Conservation (phyloP, 2,888 invertebrate genomes). For the Leucoma salicis region DNA sequence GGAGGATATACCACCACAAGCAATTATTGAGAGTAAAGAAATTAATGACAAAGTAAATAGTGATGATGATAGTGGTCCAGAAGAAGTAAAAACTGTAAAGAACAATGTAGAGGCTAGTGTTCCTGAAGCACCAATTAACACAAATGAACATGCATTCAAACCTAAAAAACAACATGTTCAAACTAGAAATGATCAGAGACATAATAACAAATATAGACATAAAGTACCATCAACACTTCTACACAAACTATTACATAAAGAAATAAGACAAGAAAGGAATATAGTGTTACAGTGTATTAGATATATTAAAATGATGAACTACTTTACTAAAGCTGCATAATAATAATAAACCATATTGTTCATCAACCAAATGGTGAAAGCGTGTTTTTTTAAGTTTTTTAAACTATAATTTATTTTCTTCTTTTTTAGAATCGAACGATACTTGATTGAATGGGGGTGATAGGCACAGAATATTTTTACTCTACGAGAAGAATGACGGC, state of each 20-base stretch:
- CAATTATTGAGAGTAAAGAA: background rate
- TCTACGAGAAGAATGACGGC: too few species aligned
- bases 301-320: constrained; percentile 89
- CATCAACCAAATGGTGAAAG: too few species aligned
- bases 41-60: constrained; percentile 15
- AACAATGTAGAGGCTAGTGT: constrained; percentile 16
- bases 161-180: constrained; percentile 4
- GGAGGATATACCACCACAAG: background rate
- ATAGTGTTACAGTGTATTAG: constrained; percentile 93
- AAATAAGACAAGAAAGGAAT: constrained; percentile 93
- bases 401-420: too few species aligned
- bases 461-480: too few species aligned
- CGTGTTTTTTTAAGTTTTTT: too few species aligned
- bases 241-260: constrained; percentile 87
- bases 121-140: constrained; percentile 15
- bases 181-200: constrained; percentile 18
- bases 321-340: constrained; percentile 76
- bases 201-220: constrained; percentile 33
- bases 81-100: constrained; percentile 31
- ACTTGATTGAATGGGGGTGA: too few species aligned
- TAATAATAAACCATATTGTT: too few species aligned
- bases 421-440: too few species aligned
- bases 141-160: constrained; percentile 3
- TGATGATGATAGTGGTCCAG: constrained; percentile 22
- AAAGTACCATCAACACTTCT: constrained; percentile 82